Percentiles rank a stretch among this genome's conserved stretches.
Conservation (phyloP, 2,888 invertebrate genomes). For the Drosophila buzzatii region DNA sequence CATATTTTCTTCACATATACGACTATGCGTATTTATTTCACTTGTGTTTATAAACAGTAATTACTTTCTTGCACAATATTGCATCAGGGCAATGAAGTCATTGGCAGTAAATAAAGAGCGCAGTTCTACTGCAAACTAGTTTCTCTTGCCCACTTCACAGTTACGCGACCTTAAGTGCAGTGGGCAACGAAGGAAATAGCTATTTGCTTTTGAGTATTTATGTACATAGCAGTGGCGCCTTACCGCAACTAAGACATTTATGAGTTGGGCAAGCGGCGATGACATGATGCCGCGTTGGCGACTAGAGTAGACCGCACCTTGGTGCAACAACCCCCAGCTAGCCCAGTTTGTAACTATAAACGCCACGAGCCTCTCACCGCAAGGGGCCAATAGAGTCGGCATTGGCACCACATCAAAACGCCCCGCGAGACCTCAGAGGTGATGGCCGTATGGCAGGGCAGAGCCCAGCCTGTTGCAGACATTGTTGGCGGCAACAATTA, state of each 20-base stretch:
- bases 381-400: constrained; percentile 33
- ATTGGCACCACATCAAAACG: constrained; percentile 72
- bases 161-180: constrained; percentile 1
- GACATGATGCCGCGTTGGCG: constrained; percentile 32
- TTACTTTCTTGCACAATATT: not conserved
- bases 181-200: constrained; percentile 1
- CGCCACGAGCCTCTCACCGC: constrained; percentile 47
- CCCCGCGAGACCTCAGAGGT: constrained; percentile 32
- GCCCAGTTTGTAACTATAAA: constrained; percentile 60
- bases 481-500: constrained; percentile 65
- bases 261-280: constrained; percentile 30
- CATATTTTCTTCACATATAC: too few relatives aligned
- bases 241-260: constrained; percentile 49
- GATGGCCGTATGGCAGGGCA: constrained; percentile 27
- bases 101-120: not conserved
- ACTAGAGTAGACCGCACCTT: constrained; percentile 51
- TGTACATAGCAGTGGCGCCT: constrained; percentile 3
- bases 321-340: constrained; percentile 35
- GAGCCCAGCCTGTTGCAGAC: constrained; percentile 42
- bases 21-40: not conserved
- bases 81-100: not conserved
- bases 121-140: not conserved
- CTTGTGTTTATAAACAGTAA: not conserved
- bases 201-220: constrained; percentile 5
- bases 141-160: constrained; percentile 7